Percentiles rank a stretch among this genome's conserved stretches.
Evolutionary conservation across 2,888 invertebrate genomes (phyloP).

Genomic region (Ennomos fuscantarius): DNA sequence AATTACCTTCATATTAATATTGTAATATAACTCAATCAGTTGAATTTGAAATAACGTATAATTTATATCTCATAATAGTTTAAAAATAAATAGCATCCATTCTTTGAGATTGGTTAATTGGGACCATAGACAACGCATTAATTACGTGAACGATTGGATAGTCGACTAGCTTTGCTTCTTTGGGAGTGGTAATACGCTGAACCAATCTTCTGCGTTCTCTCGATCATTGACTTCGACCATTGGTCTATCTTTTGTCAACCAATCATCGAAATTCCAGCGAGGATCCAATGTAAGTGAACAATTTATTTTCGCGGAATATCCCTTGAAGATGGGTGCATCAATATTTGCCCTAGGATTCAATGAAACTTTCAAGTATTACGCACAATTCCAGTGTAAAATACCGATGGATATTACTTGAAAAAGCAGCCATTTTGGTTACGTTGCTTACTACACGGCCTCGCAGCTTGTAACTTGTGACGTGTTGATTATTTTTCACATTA

Average conservation of each 20-base stretch:
- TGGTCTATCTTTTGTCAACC: slow-evolving; percentile 94
- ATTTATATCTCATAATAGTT: no score
- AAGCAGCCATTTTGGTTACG: slow-evolving; percentile 82
- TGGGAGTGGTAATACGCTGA: slow-evolving; percentile 88
- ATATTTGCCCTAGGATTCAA: slow-evolving; percentile 28
- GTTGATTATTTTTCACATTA: slow-evolving; percentile 51
- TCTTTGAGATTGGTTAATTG: slow-evolving; percentile 45
- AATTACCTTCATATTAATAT: no score
- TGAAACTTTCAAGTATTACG: slow-evolving; percentile 41
- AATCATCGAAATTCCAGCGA: slow-evolving; percentile 94
- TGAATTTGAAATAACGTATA: slow-evolving; percentile 17
- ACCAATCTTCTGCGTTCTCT: slow-evolving; percentile 90
- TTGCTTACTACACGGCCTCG: slow-evolving; percentile 66
- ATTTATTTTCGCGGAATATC: slow-evolving; percentile 71
- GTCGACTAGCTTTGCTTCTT: slow-evolving; percentile 71
- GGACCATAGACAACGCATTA: slow-evolving; percentile 74
- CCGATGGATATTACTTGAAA: slow-evolving; percentile 64
- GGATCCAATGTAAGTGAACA: slow-evolving; percentile 82
- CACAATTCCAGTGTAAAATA: slow-evolving; percentile 49
- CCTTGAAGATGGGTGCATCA: slow-evolving; percentile 56
- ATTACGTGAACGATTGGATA: slow-evolving; percentile 80
- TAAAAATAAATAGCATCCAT: slow-evolving; percentile 17
- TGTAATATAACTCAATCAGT: background rate
- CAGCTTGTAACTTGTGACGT: slow-evolving; percentile 61
- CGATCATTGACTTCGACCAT: slow-evolving; percentile 92